phyloP scores from a whole-genome alignment of 1,140 invertebrate genomes.

The Phymastichus coffea region DNA sequence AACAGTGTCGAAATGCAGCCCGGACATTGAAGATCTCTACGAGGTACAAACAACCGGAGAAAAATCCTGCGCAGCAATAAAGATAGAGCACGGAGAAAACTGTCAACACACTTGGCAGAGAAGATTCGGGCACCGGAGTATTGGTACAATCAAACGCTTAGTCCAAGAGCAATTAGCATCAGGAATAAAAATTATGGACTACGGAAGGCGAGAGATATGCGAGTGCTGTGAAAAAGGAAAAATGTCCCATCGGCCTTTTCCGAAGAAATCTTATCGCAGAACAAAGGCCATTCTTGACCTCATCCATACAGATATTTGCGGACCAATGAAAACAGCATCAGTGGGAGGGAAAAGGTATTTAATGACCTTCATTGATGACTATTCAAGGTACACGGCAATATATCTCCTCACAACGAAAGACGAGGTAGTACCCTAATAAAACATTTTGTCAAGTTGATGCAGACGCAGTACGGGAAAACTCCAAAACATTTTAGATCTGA shows the following conservation, averaged over 20 bases:
- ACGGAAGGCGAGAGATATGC: slow-evolving; percentile 19
- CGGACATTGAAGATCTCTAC: background rate
- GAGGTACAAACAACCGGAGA: background rate
- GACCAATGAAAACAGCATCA: slow-evolving; percentile 35
- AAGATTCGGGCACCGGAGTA: slow-evolving; percentile 15
- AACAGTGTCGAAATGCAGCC: background rate
- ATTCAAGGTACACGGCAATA: slow-evolving; percentile 28
- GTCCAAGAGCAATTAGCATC: background rate
- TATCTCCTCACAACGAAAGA: slow-evolving; percentile 43
- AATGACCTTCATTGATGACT: slow-evolving; percentile 40
- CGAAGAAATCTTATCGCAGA: slow-evolving; percentile 6
- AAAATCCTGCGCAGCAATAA: background rate
- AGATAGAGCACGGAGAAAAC: slow-evolving; percentile 1
- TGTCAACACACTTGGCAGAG: slow-evolving; percentile 22
- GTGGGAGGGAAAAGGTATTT: slow-evolving; percentile 34
- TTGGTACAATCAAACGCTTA: slow-evolving; percentile 7
- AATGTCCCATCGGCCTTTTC: slow-evolving; percentile 24
- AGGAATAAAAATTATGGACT: slow-evolving; percentile 3
- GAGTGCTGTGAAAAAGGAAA: slow-evolving; percentile 35
- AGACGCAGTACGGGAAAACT: slow-evolving; percentile 36
- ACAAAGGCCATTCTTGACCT: too few relatives aligned
- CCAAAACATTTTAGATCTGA: slow-evolving; percentile 39
- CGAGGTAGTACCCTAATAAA: slow-evolving; percentile 26
- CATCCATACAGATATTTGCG: slow-evolving; percentile 39
- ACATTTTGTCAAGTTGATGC: slow-evolving; percentile 29